Conservation (phyloP, 2,113 vertebrate species). For the Penelope pileata region DNA sequence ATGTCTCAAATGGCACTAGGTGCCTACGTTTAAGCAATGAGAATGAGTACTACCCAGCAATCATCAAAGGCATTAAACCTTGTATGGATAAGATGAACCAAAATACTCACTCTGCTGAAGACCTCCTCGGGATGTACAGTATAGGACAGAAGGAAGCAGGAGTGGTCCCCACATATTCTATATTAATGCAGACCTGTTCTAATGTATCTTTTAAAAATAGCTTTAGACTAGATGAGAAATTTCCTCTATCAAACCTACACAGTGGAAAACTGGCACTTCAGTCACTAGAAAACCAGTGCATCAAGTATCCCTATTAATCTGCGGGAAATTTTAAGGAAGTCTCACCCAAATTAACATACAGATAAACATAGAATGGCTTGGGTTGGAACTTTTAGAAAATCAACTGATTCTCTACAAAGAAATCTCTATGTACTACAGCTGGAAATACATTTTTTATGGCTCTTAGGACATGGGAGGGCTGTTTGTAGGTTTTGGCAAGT, state of each 20-base stretch:
- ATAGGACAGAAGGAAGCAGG: background rate
- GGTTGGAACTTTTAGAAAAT: background rate
- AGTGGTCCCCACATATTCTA: background rate
- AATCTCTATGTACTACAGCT: background rate
- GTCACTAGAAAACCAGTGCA: background rate
- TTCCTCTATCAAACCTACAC: background rate
- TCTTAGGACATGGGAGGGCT: background rate
- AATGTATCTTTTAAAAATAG: background rate
- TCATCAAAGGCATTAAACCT: background rate
- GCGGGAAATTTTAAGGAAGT: background rate
- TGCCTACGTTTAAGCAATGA: background rate
- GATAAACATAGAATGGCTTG: background rate
- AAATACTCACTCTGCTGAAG: background rate
- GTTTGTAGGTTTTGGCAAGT: background rate
- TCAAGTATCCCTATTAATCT: background rate
- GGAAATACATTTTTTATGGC: background rate
- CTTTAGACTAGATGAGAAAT: background rate
- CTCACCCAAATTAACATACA: background rate
- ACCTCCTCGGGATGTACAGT: background rate
- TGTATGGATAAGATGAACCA: background rate
- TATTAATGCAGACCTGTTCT: background rate
- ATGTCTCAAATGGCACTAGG: background rate
- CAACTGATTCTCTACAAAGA: background rate
- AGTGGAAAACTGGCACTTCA: background rate
- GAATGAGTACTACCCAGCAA: background rate